phyloP scores from a whole-genome alignment of 2,797 vertebrate genomes.

The Thamnophis elegans region DNA sequence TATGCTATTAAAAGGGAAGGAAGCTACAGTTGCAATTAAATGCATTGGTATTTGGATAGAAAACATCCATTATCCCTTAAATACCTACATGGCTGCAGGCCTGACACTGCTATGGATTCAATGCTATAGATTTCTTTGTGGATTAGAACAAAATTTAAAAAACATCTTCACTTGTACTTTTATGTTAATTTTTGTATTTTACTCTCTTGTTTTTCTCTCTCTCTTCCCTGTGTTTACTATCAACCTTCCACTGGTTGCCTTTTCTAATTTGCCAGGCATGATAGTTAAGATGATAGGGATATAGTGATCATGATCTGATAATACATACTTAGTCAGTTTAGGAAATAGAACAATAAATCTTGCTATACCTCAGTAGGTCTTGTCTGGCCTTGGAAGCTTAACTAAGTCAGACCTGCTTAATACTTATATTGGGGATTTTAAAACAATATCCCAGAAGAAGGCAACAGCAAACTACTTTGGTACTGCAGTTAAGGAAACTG shows the following conservation, averaged over 20 bases:
- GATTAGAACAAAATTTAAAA: neutral
- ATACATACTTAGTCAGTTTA: neutral
- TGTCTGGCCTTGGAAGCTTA: neutral
- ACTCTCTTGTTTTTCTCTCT: neutral
- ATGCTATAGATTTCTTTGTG: neutral
- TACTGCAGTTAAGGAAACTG: neutral
- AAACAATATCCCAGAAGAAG: neutral
- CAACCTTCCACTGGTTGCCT: neutral
- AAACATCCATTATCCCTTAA: neutral
- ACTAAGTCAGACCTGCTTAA: neutral
- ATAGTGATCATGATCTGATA: neutral
- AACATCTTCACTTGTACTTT: slow-evolving; percentile 2
- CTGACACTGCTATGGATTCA: neutral
- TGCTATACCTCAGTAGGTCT: neutral
- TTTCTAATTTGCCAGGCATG: rapidly evolving
- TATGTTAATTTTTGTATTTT: neutral
- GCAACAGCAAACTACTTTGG: neutral
- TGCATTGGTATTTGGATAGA: rapidly evolving
- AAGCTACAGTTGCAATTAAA: neutral
- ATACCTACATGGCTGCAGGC: neutral
- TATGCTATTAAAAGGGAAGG: neutral
- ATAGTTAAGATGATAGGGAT: neutral
- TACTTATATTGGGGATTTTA: neutral
- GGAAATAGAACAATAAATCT: slow-evolving; percentile 10
- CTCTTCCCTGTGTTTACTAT: neutral